Evolutionary conservation across 2,888 invertebrate species (phyloP), one percentile per base, ranked within the genome.

Genomic region (Acleris literana): DNA sequence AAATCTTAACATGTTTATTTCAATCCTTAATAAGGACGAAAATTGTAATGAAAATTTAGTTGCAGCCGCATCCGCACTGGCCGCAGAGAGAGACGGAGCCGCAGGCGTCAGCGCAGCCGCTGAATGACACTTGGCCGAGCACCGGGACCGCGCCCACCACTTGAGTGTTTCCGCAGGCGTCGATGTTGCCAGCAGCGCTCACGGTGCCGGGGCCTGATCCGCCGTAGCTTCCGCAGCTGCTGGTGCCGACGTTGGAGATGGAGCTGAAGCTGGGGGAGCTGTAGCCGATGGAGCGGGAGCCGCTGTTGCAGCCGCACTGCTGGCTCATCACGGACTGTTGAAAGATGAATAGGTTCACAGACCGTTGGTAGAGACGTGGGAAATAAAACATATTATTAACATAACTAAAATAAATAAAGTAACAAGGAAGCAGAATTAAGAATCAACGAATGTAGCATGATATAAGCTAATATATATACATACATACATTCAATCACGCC

Each of bases 121-220:
- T 48, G 53, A 66, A 66, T 39, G 22, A 16, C 16, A 66, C 62
- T 1, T 43, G 16, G 33, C 66, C 66, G 16, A 57, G 44, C 52
- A 66, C 66, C 25, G 69, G 65, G 29, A 66, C 66, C 44, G 55
- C 46, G n/a, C 68, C 68, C 63, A 69, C 20, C 66, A 71, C 66
- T 68, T 61, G 6, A 60, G 69, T 44, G 63, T 68, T 9, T 48
- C 61, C 52, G 63, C 66, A 7, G 64, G 70, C 54, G 66, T 63
- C 68, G 54, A 53, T n/a, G 17, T 13, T 17, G 67, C 54, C 46
- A 5, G 53, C 7, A 18, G 48, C 59, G 25, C 18, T 22, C 22
- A 62, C 54, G 5, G 17, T 17, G 7, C 33, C 16, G 49, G 64
- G 51, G 60, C 17, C 57, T 51, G 57, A 49, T 18, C 68, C 18